Conservation (phyloP, 2,797 vertebrate species). For the Steatocranus sp. region DNA sequence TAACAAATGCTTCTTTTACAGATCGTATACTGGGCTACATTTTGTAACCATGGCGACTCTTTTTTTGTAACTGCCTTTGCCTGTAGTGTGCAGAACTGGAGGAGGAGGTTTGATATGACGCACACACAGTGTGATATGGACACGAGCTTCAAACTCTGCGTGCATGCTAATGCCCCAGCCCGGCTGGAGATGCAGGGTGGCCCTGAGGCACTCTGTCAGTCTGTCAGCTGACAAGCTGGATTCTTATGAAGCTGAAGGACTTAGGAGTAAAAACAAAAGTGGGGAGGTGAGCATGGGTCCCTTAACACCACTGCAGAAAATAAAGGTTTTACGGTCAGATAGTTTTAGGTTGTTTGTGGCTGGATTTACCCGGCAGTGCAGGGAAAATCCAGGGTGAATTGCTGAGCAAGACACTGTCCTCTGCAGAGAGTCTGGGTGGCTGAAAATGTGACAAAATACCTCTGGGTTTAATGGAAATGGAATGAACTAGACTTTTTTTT, state of each 20-base stretch:
- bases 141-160: background rate
- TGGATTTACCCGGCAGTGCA: background rate
- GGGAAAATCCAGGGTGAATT: background rate
- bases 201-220: background rate
- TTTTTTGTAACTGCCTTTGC: background rate
- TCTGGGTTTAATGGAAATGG: background rate
- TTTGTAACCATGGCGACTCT: conserved; percentile 27
- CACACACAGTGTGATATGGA: background rate
- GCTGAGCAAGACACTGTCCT: background rate
- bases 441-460: conserved; percentile 1
- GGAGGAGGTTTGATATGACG: conserved; percentile 1
- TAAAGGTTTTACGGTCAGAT: conserved; percentile 10
- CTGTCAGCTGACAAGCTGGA: background rate
- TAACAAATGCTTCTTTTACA: background rate
- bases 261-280: background rate
- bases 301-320: background rate
- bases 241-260: background rate
- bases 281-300: background rate
- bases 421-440: background rate
- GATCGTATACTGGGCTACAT: background rate
- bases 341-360: conserved; percentile 19
- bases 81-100: background rate
- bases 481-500: background rate
- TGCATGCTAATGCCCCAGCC: conserved; percentile 6
- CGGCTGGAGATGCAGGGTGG: background rate